phyloP scores from a whole-genome alignment of 2,113 vertebrate species.

The Boleophthalmus pectinirostris region DNA sequence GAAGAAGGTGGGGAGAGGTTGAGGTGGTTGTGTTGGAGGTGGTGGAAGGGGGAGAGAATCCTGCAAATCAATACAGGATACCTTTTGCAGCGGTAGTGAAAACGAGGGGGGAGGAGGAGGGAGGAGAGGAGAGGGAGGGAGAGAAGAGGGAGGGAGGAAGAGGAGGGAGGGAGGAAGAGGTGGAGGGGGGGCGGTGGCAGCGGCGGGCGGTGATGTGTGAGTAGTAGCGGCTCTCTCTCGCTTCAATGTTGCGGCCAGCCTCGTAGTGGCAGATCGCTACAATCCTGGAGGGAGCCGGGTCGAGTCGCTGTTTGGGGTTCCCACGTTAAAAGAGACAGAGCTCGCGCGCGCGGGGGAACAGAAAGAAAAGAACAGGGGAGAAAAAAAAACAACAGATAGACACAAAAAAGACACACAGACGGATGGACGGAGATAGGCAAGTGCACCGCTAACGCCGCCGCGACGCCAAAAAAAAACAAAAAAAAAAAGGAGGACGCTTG shows the following conservation, averaged over 20 bases:
- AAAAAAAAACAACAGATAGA: constrained; percentile 36
- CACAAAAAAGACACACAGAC: constrained; percentile 77
- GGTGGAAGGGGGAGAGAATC: constrained; percentile 22
- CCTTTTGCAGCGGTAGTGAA: constrained; percentile 78
- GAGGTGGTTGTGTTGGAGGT: too few species aligned
- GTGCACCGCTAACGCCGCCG: constrained; percentile 70
- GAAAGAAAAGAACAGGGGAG: constrained; percentile 24
- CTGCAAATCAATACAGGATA: constrained; percentile 78
- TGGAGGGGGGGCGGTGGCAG: too few species aligned
- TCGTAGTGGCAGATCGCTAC: constrained; percentile 78
- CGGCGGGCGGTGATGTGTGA: constrained; percentile 73
- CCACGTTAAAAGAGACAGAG: constrained; percentile 65
- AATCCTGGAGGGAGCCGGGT: constrained; percentile 80
- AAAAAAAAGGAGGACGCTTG: constrained; percentile 45
- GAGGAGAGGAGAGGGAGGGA: background rate
- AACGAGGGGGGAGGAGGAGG: constrained; percentile 59
- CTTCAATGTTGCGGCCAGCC: constrained; percentile 81
- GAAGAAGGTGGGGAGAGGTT: constrained; percentile 3
- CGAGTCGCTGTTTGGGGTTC: constrained; percentile 79
- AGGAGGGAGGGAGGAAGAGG: constrained; percentile 62
- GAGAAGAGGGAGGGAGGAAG: constrained; percentile 17
- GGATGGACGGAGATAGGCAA: constrained; percentile 83
- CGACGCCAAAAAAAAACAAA: constrained; percentile 25
- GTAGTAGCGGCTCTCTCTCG: constrained; percentile 80
- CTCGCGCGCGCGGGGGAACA: constrained; percentile 50